These are phyloP conservation scores for Drosophila neonasuta DNA, from an alignment of 2,888 invertebrate genomes.

Conservation along the genomic window DNA sequence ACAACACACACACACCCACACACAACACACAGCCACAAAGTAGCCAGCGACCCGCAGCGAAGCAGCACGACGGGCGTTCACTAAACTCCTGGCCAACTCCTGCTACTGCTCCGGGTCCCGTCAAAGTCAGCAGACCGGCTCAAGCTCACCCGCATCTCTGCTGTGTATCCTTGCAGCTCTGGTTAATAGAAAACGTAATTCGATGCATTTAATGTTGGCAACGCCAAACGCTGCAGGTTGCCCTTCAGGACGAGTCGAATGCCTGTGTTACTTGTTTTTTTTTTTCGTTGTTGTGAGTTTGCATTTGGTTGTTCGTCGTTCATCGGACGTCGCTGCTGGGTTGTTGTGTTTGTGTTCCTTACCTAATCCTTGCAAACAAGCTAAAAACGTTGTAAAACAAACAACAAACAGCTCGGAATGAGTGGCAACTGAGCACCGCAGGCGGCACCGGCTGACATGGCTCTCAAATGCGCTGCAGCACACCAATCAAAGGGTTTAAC, in stretches of 20 bases:
- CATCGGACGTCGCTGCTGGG: conserved; percentile 6
- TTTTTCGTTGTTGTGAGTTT: conserved; percentile 56
- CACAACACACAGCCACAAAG: conserved; percentile 46
- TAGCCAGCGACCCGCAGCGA: conserved; percentile 66
- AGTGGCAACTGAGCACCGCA: conserved; percentile 20
- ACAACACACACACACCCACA: conserved; percentile 8
- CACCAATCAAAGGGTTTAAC: conserved; percentile 25
- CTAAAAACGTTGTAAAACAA: conserved; percentile 76
- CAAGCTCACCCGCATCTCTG: conserved; percentile 38
- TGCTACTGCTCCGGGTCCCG: conserved; percentile 14
- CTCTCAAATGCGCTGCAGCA: conserved; percentile 27
- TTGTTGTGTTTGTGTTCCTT: conserved; percentile 65
- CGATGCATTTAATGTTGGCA: conserved; percentile 75
- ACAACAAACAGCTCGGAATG: conserved; percentile 50
- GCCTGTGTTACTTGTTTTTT: conserved; percentile 1
- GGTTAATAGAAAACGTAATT: conserved; percentile 76
- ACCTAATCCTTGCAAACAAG: conserved; percentile 77
- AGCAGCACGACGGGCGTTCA: conserved; percentile 19
- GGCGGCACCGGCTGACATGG: conserved; percentile 19
- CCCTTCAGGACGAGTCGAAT: conserved; percentile 30
- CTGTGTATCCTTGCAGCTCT: conserved; percentile 5
- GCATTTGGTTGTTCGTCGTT: conserved; percentile 43
- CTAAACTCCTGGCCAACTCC: conserved; percentile 11
- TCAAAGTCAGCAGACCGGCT: conserved; percentile 53
- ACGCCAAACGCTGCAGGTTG: conserved; percentile 61